Conservation (phyloP, 2,113 vertebrate genomes). For the Phalacrocorax brasilianus region DNA sequence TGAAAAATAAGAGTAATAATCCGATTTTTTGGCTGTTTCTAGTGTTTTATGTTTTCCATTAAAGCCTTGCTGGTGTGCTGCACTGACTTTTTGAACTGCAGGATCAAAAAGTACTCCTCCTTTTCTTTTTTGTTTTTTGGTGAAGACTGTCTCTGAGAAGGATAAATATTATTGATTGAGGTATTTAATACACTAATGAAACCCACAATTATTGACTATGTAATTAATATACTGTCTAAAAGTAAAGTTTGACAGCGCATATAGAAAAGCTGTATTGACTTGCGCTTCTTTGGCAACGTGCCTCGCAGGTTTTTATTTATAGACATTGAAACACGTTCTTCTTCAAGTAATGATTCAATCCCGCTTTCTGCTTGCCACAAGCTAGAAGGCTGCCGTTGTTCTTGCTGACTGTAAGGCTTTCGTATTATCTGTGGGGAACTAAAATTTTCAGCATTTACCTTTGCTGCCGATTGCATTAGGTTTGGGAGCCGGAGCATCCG, state of each 20-base stretch:
- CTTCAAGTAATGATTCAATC: slow-evolving; percentile 62
- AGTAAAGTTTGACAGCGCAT: slow-evolving; percentile 76
- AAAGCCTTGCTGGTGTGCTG: slow-evolving; percentile 47
- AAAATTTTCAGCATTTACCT: not conserved
- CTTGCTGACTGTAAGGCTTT: slow-evolving; percentile 59
- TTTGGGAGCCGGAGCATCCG: not conserved
- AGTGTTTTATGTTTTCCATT: slow-evolving; percentile 76
- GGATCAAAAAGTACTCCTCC: slow-evolving; percentile 63
- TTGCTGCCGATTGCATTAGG: not conserved
- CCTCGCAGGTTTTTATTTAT: slow-evolving; percentile 71
- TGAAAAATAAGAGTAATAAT: slow-evolving; percentile 69
- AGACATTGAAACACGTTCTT: slow-evolving; percentile 65
- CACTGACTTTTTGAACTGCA: slow-evolving; percentile 67
- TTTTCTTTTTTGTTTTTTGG: not conserved
- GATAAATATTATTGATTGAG: slow-evolving; percentile 80
- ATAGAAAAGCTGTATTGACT: slow-evolving; percentile 73
- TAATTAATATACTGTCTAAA: slow-evolving; percentile 83
- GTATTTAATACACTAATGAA: slow-evolving; percentile 84
- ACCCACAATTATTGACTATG: slow-evolving; percentile 76
- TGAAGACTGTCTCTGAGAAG: slow-evolving; percentile 68
- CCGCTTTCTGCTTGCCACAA: slow-evolving; percentile 58
- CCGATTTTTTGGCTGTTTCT: slow-evolving; percentile 73
- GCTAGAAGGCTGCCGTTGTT: slow-evolving; percentile 56
- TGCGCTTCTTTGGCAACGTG: slow-evolving; percentile 53
- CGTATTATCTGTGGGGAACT: slow-evolving; percentile 13